Evolutionary conservation across 1,140 invertebrate species (phyloP), one percentile per base, ranked within the genome.

Genomic region (Mizuhopecten yessoensis): DNA sequence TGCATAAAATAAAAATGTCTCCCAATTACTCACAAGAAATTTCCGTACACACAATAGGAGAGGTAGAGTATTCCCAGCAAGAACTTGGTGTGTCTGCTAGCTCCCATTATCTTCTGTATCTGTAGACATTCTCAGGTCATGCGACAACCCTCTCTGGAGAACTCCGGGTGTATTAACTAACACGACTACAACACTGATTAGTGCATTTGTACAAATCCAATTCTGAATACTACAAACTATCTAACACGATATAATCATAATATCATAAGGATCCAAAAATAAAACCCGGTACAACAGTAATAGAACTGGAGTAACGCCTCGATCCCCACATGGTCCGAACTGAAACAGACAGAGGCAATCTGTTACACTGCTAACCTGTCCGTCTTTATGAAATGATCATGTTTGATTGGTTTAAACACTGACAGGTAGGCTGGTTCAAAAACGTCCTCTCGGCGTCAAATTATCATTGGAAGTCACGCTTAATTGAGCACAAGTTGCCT

Each of bases 11-110:
- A 89, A 89, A n/a, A 34, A 90, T 29, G 15, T 36, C 33, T 86
- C 89, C 39, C 45, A 34, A 42, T n/a, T 93, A 94, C 94, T 94
- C 90, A 94, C 94, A 94, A 91, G 90, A 94, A 94, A 36, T 94
- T 94, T 34, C 94, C 94, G 89, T 94, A 94, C 36, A 94, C 91
- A 90, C 94, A 94, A 87, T 93, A 93, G 86, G 92, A 92, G n/a
- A 94, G 88, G 75, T 94, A 94, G 34, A 93, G 75, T 75, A 93
- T 39, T 36, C 92, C 94, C n/a, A 94, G 36, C 75, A 93, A 90
- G 88, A 94, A 92, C 91, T 93, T 93, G 45, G 94, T 94, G 89
- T 94, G 91, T 23, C 91, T 89, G 86, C 93, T 92, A 93, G 90
- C 90, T 86, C 94, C 94, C 94, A 94, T 94, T 88, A 33, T 90